Evolutionary conservation across 1,140 invertebrate genomes (phyloP), one percentile per base, ranked within the genome.

Genomic region (Eumeta japonica): DNA sequence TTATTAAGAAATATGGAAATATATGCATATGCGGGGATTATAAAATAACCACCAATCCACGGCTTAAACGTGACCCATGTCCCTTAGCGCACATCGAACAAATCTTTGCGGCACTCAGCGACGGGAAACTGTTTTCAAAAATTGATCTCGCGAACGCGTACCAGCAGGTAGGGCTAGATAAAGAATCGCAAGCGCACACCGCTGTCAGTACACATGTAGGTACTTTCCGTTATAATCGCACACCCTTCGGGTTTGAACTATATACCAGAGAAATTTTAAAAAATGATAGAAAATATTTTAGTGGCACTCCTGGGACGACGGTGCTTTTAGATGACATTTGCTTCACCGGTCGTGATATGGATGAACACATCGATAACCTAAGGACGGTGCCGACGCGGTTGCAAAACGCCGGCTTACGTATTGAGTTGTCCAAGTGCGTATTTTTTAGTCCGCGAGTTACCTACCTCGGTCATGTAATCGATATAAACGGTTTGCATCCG

Each of bases 211-310:
- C 59, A 1, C 54, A 65, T 35, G 37, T 55, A 3, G 60, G 50
- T 41, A 51, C 46, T 39, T 51, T 65, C 35, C 42, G 29, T 16
- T 43, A 56, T 42, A 43, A 35, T 0, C 49, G 58, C 3, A 43
- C 54, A 3, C 49, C 54, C 4, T 56, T 50, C 33, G 59, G 54
- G 1, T 48, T 57, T 10, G 48, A 40, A n/a, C n/a, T 56, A 48
- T 37, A 43, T 59, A 7, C 52, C 53, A 0, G 51, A 55, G 40
- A 59, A 58, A 30, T 58, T 61, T 43, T 56, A 64, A 42, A 59
- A 51, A 31, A 18, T 48, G 7, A 55, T 59, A 44, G 57, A 56
- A 31, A 52, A 58, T 13, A 45, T 49, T 1, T 39, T 61, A 31
- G 39, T 1, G 46, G 47, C 3, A 18, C 53, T 10, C 34, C 35